Conservation (phyloP, 1,140 invertebrate species). For the Spodoptera litura region DNA sequence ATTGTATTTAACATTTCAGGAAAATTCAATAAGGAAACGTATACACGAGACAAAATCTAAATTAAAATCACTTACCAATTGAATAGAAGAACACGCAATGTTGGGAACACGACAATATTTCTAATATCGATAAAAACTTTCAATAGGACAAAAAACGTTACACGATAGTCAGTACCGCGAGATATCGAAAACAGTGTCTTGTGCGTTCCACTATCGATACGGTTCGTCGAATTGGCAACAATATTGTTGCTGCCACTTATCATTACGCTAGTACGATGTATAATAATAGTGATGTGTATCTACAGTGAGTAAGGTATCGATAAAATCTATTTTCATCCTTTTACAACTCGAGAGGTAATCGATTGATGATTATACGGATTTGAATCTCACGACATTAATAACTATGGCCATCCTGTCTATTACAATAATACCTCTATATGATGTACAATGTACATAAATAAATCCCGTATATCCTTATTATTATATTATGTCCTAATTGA, state of each 20-base stretch:
- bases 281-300: constrained; percentile 7
- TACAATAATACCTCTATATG: too few relatives aligned
- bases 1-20: too few relatives aligned
- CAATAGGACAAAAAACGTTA: not conserved
- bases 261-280: constrained; percentile 40
- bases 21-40: too few relatives aligned
- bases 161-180: not conserved
- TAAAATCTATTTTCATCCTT: too few relatives aligned
- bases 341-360: too few relatives aligned
- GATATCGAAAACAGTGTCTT: constrained; percentile 19
- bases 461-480: too few relatives aligned
- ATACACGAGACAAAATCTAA: too few relatives aligned
- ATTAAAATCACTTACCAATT: not conserved
- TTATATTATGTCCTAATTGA: too few relatives aligned
- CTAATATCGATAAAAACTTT: not conserved
- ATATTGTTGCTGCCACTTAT: constrained; percentile 44
- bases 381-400: too few relatives aligned
- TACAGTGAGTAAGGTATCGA: not conserved
- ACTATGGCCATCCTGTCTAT: too few relatives aligned
- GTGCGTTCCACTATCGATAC: constrained; percentile 49
- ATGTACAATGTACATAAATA: too few relatives aligned
- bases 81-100: not conserved
- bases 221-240: constrained; percentile 45
- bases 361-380: too few relatives aligned
- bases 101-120: not conserved